Percentiles rank a stretch among this genome's conserved stretches.
phyloP scores from a whole-genome alignment of 1,140 invertebrate species.

The Caenorhabditis remanei region DNA sequence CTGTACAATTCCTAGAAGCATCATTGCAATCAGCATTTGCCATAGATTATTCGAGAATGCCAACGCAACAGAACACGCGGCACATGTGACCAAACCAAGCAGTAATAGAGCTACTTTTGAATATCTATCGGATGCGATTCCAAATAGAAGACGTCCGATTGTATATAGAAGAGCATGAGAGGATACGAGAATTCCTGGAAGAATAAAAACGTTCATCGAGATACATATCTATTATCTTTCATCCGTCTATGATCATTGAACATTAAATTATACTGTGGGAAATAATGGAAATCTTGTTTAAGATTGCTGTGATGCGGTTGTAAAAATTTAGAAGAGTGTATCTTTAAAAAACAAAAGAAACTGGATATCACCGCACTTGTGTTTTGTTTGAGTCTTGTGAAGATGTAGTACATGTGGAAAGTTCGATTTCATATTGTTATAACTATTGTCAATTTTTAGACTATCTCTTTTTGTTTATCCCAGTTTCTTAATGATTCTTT shows the following conservation, averaged over 20 bases:
- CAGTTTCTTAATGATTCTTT: too few relatives aligned
- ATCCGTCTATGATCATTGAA: conserved; percentile 20
- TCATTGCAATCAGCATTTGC: conserved; percentile 42
- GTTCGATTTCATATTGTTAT: too few relatives aligned
- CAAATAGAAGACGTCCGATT: conserved; percentile 41
- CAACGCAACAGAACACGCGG: conserved; percentile 10
- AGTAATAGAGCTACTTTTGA: conserved; percentile 42
- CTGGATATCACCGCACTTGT: too few relatives aligned
- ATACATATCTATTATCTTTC: neutral
- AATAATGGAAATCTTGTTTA: neutral
- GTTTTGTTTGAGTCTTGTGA: too few relatives aligned
- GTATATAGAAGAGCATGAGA: conserved; percentile 49
- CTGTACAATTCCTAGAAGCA: conserved; percentile 41
- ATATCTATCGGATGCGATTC: conserved; percentile 39
- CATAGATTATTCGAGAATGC: conserved; percentile 45
- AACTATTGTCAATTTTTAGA: too few relatives aligned
- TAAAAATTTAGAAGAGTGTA: too few relatives aligned
- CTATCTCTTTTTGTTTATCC: too few relatives aligned
- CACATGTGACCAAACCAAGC: conserved; percentile 22
- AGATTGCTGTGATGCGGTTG: too few relatives aligned
- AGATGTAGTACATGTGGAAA: too few relatives aligned
- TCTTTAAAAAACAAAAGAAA: too few relatives aligned
- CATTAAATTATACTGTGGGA: neutral
- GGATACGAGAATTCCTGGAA: conserved; percentile 28
- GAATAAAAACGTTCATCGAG: neutral